Percentiles rank a stretch among this genome's conserved stretches.
Evolutionary conservation across 2,113 vertebrate species (phyloP).

Genomic region (Gymnorhina tibicen): DNA sequence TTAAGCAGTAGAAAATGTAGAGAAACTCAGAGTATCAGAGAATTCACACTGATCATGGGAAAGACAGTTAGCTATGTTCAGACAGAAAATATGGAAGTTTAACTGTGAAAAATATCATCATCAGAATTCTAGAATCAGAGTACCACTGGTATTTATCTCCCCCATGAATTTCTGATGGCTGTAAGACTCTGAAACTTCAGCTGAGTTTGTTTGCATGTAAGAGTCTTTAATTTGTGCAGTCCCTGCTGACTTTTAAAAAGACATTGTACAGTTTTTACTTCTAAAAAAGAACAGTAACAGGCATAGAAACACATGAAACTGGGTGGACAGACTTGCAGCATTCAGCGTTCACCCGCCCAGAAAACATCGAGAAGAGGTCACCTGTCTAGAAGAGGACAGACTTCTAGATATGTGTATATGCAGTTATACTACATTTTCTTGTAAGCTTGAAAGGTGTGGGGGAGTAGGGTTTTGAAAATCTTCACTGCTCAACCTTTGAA

Average conservation of each 20-base stretch:
- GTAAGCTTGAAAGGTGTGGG: not conserved
- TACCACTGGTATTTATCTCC: not conserved
- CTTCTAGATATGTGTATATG: not conserved
- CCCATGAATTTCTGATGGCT: not conserved
- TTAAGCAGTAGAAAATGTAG: not conserved
- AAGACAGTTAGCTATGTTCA: not conserved
- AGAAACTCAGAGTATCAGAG: not conserved
- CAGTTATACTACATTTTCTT: not conserved
- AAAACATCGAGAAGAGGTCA: not conserved
- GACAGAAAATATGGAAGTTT: not conserved
- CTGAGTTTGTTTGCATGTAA: not conserved
- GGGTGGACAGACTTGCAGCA: not conserved
- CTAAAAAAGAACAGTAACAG: not conserved
- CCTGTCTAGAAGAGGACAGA: not conserved
- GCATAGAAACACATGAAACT: not conserved
- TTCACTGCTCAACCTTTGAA: not conserved
- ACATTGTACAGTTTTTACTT: not conserved
- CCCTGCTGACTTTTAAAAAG: not conserved
- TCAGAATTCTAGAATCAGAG: not conserved
- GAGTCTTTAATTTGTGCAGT: not conserved
- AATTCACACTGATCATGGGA: not conserved
- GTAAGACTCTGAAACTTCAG: not conserved
- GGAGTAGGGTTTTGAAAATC: not conserved
- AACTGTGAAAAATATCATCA: not conserved
- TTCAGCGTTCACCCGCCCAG: not conserved